phyloP scores from a whole-genome alignment of 2,797 vertebrate species.

The Cirrhinus mrigala region DNA sequence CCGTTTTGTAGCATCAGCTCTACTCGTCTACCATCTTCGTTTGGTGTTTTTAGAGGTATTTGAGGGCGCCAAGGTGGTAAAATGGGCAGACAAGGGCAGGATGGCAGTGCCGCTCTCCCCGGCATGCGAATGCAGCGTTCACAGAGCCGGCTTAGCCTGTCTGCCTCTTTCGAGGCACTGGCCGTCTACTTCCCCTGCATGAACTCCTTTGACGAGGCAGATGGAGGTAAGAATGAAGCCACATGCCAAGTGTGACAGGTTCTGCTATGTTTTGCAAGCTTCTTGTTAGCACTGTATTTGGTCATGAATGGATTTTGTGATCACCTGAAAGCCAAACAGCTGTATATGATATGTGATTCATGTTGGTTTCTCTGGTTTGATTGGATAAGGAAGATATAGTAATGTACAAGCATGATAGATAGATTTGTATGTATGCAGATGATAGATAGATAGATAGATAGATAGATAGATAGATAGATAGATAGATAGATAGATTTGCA shows the following conservation, averaged over 20 bases:
- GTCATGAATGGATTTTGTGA: not conserved
- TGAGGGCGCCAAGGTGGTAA: conserved; percentile 52
- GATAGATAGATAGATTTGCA: too few species aligned
- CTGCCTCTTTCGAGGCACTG: conserved; percentile 85
- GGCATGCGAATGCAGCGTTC: conserved; percentile 80
- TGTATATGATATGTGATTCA: not conserved
- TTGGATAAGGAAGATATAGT: not conserved
- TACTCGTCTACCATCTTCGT: not conserved
- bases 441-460: not conserved
- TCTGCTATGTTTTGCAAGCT: not conserved
- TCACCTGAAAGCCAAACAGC: not conserved
- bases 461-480: not conserved
- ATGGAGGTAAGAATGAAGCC: conserved; percentile 60
- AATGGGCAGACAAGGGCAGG: conserved; percentile 84
- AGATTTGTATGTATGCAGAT: too few species aligned
- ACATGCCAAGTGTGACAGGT: not conserved
- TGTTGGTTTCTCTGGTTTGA: not conserved
- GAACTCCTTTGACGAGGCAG: conserved; percentile 78
- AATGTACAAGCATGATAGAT: not conserved
- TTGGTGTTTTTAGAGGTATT: conserved; percentile 10
- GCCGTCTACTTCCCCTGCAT: conserved; percentile 85
- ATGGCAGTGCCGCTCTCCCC: conserved; percentile 58
- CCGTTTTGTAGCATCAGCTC: not conserved
- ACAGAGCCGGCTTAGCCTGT: conserved; percentile 83
- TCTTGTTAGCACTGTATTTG: not conserved